Base-by-base conservation (phyloP, 35 echinoderm and acorn worm genomes). In the Stichopus chloronotus region DNA sequence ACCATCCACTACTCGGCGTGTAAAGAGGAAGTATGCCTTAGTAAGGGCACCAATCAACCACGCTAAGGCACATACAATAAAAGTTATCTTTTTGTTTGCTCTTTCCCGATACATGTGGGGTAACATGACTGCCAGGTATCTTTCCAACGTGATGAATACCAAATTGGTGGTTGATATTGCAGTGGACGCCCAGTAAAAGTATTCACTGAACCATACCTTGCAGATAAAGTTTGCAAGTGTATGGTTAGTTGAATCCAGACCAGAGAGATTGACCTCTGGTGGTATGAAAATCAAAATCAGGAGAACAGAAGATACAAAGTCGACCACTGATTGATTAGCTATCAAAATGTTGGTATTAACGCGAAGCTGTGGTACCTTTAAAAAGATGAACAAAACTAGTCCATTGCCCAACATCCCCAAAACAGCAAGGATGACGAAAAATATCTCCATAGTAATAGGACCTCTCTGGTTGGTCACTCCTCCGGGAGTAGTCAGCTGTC, bases 141-240 rank as follows among this genome's bases (percentile, higher is more conserved):
- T 79, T 76, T 93, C 92, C 60, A 93, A 20, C 5, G 92, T 76
- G 54, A 93, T 53, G 17, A 72, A 71, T 71, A 93, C 92, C 79
- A 93, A 60, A 56, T 93, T 93, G 9, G 78, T 86, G 8, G 82
- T 93, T 17, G 92, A 93, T 57, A 69, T 68, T 3, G 25, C 8
- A 76, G 86, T 76, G 4, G 53, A 57, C 7, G 81, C 81, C 92
- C 92, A 93, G 20, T 65, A 76, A 10, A 87, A 7, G 22, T 65
- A 93, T 55, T 72, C 58, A 55, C 58, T 72, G 22, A 55, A 21
- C 63, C 57, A 87, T 9, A 87, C 12, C 74, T 56, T 87, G 20
- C 92, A 93, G 13, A 87, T 4, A 76, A 93, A 86, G 5, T 53
- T 57, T 43, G 80, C 92, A 59, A 80, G 43, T 3, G 76, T 60